Conservation (phyloP, 1,140 invertebrate species). For the Drosophila gunungcola region DNA sequence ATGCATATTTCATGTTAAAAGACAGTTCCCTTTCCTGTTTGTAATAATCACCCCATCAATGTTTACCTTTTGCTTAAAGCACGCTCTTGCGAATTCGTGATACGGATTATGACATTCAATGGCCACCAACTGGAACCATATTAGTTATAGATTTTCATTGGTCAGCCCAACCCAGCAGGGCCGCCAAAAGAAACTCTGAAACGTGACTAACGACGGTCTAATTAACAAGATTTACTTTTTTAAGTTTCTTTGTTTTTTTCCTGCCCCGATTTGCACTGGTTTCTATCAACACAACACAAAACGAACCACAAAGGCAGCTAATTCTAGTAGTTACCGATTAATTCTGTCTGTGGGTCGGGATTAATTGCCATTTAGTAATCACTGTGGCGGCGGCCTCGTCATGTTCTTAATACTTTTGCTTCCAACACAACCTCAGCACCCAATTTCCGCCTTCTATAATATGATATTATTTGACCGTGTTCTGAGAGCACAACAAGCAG, state of each 20-base stretch:
- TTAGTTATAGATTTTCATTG: slow-evolving; percentile 65
- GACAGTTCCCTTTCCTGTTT: slow-evolving; percentile 4
- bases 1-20: not conserved
- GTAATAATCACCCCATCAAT: slow-evolving; percentile 1
- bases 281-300: slow-evolving; percentile 26
- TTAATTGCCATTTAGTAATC: slow-evolving; percentile 67
- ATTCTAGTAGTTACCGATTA: slow-evolving; percentile 58
- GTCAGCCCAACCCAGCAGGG: slow-evolving; percentile 35
- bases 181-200: slow-evolving; percentile 25
- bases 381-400: slow-evolving; percentile 34
- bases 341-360: slow-evolving; percentile 54
- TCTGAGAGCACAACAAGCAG: slow-evolving; percentile 20
- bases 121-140: slow-evolving; percentile 30
- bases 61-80: slow-evolving; percentile 30
- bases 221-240: slow-evolving; percentile 59
- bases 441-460: slow-evolving; percentile 62
- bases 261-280: slow-evolving; percentile 15
- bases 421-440: slow-evolving; percentile 57
- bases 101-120: slow-evolving; percentile 52
- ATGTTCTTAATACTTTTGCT: slow-evolving; percentile 34
- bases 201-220: slow-evolving; percentile 65
- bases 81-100: slow-evolving; percentile 57
- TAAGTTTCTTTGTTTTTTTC: slow-evolving; percentile 21
- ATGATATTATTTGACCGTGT: slow-evolving; percentile 41
- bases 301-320: slow-evolving; percentile 35